Evolutionary conservation across 2,113 vertebrate species (phyloP).

Genomic region (Megaceryle maxima): DNA sequence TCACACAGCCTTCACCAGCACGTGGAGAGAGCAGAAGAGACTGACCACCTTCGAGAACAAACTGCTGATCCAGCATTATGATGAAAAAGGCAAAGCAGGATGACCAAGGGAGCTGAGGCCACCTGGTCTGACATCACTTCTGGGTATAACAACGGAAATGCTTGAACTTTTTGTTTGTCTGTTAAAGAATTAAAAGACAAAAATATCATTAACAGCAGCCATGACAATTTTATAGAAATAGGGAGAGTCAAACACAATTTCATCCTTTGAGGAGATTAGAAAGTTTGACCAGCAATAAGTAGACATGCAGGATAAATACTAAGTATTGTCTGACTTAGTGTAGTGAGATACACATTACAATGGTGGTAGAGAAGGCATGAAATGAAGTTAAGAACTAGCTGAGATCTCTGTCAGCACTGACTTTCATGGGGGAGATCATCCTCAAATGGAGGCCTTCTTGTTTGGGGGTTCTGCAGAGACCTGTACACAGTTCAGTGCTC

Average conservation of each 20-base stretch:
- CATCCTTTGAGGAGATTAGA: not conserved
- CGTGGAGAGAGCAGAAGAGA: not conserved
- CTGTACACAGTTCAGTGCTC: not conserved
- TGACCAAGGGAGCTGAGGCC: conserved; percentile 19
- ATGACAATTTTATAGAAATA: not conserved
- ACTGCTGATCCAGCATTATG: not conserved
- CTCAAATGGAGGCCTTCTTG: not conserved
- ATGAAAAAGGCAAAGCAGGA: conserved; percentile 18
- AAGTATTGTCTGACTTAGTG: not conserved
- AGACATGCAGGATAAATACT: not conserved
- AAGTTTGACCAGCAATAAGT: not conserved
- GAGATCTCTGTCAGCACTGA: not conserved
- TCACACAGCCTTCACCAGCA: not conserved
- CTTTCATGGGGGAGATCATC: not conserved
- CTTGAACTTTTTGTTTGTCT: conserved; percentile 27
- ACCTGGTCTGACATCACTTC: conserved; percentile 27
- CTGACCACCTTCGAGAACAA: conserved; percentile 22
- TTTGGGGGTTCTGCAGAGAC: not conserved
- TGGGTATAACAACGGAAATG: conserved; percentile 10
- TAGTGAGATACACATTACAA: not conserved
- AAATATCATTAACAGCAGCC: conserved; percentile 2
- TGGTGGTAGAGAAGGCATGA: not conserved
- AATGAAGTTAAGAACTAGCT: not conserved
- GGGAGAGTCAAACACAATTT: fast-evolving
- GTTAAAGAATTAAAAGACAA: conserved; percentile 43